Percentiles rank a stretch among this genome's conserved stretches.
Conservation (phyloP, 2,888 invertebrate species). For the Drosophila ezoana region DNA sequence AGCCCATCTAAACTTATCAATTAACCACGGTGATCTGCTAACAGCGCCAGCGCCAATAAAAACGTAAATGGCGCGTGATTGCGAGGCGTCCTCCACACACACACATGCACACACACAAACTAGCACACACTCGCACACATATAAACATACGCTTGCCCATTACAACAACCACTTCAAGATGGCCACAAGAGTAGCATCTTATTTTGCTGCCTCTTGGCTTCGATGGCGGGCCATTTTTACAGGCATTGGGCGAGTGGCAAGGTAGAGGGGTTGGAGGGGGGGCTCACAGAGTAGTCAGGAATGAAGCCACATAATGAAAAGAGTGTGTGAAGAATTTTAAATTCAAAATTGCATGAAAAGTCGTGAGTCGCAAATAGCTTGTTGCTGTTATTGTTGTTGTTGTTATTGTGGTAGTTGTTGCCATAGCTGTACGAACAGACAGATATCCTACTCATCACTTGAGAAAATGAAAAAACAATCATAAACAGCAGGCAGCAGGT, state of each 20-base stretch:
- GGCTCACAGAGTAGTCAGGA: constrained; percentile 34
- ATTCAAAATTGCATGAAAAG: constrained; percentile 82
- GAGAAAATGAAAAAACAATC: constrained; percentile 81
- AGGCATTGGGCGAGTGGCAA: constrained; percentile 6
- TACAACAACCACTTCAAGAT: constrained; percentile 80
- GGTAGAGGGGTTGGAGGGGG: not conserved
- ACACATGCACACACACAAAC: constrained; percentile 17
- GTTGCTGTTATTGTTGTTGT: constrained; percentile 51
- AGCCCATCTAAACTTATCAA: not conserved
- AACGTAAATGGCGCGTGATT: constrained; percentile 80
- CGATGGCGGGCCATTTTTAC: constrained; percentile 70
- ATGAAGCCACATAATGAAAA: constrained; percentile 79
- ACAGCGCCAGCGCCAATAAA: constrained; percentile 72
- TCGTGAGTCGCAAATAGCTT: constrained; percentile 81
- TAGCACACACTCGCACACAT: constrained; percentile 13
- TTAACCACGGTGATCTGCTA: constrained; percentile 54
- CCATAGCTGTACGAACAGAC: constrained; percentile 64
- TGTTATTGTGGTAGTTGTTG: constrained; percentile 36
- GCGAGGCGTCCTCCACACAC: constrained; percentile 68
- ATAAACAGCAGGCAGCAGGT: constrained; percentile 73
- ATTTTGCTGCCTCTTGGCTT: constrained; percentile 72
- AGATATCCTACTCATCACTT: constrained; percentile 82
- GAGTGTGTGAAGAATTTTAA: constrained; percentile 82
- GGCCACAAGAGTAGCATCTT: constrained; percentile 80
- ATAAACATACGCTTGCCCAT: constrained; percentile 54